A percentile compares a stretch with the other conserved stretches of the same genome.
phyloP scores from a whole-genome alignment of 35 echinoderm and acorn worm genomes.

The Heliocidaris erythrogramma region DNA sequence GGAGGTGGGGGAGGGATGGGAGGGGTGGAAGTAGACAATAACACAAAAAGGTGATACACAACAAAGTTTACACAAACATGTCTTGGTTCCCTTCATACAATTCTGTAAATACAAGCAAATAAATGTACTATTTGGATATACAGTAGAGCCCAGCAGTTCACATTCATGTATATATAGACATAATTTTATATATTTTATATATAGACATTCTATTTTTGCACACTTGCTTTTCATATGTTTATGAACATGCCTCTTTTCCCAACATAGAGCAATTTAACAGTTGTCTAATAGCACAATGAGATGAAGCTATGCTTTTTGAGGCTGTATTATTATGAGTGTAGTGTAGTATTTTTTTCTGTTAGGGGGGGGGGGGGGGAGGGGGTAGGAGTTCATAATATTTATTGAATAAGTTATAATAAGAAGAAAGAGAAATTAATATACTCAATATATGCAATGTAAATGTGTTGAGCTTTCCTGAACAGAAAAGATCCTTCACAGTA shows the following conservation, averaged over 20 bases:
- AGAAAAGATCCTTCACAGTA: too few species aligned
- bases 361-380: background rate
- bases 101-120: background rate
- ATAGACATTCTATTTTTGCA: background rate
- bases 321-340: too few species aligned
- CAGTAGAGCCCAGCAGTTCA: too few species aligned
- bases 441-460: too few species aligned
- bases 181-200: background rate
- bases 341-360: background rate
- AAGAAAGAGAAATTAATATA: background rate
- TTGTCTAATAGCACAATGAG: background rate
- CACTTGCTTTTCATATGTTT: too few species aligned
- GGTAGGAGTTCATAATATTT: too few species aligned
- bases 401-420: too few species aligned
- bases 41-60: background rate
- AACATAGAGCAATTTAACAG: background rate
- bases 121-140: too few species aligned
- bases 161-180: background rate
- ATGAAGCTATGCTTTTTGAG: background rate
- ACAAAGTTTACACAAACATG: background rate
- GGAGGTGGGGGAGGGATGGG: too few species aligned
- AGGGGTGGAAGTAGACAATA: background rate
- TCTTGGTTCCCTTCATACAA: background rate
- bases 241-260: background rate
- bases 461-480: too few species aligned